These are phyloP conservation scores for Alosa sapidissima DNA, from an alignment of 2,797 vertebrate genomes.

Conservation along the genomic window DNA sequence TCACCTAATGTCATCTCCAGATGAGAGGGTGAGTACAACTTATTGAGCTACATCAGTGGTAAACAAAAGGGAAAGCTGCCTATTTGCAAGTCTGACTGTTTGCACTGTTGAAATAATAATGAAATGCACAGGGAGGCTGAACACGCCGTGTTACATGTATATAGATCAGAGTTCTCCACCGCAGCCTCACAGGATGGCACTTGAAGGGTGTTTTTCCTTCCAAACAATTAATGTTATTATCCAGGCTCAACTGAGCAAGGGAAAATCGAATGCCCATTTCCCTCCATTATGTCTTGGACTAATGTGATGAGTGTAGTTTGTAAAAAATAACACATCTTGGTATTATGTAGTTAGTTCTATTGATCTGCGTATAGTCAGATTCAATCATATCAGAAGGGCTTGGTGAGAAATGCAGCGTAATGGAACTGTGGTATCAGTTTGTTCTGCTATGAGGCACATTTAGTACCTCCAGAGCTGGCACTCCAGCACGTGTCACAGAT, in stretches of 20 bases:
- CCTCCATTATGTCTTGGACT: background rate
- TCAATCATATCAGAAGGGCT: background rate
- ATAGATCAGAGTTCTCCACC: background rate
- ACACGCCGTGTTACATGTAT: background rate
- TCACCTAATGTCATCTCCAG: background rate
- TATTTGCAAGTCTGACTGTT: background rate
- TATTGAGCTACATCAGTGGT: background rate
- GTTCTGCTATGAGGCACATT: background rate
- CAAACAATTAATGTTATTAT: conserved; percentile 14
- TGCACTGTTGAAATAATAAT: background rate
- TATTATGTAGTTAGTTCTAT: background rate
- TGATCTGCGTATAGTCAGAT: background rate
- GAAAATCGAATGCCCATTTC: conserved; percentile 10
- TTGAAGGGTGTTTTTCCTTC: background rate
- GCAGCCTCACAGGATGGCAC: background rate
- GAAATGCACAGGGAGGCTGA: background rate
- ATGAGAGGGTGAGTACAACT: background rate
- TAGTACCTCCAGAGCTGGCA: conserved; percentile 6
- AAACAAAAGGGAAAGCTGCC: background rate
- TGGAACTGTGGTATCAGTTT: background rate
- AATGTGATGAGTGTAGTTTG: background rate
- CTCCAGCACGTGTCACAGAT: background rate
- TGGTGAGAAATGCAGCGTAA: background rate
- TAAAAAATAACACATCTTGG: background rate
- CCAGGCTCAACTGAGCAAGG: background rate